Evolutionary conservation across 2,797 vertebrate species (phyloP), one percentile per base, ranked within the genome.

Genomic region (Streptopelia turtur): DNA sequence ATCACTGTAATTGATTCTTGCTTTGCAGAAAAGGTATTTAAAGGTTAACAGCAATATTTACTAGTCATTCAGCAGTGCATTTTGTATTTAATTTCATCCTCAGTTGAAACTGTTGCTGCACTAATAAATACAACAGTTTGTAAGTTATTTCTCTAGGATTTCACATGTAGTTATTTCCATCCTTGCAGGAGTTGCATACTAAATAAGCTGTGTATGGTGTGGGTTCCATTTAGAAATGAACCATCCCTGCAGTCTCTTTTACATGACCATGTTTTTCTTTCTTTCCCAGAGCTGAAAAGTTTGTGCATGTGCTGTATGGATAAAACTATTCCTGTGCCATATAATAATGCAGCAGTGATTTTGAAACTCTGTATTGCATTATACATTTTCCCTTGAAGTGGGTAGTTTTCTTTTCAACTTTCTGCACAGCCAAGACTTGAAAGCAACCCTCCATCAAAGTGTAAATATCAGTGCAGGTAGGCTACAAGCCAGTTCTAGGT

Each of bases 21-120:
- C 68, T 93, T 93, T 93, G 61, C 63, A 88, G 50, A 87, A 77
- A 30, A 68, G 17, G 16, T 65, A 43, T 89, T 89, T 83, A 83
- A 90, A 92, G 53, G 63, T 33, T 57, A 91, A 53, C 37, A n/a
- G 45, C 65, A 75, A 52, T 82, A 33, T 68, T 75, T 87, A 35
- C 31, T 60, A 57, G 56, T 88, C 10, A 33, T 93, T 94, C 60
- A 47, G 25, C 13, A 25, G 15, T 33, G n/a, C 10, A 10, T 61
- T 83, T 90, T 87, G 21, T 43, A 27, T 85, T 93, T 85, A 1
- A 50, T 84, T 87, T 87, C 39, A 75, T 60, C 28, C 43, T 76
- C 43, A 28, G 5, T 31, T 80, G 55, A 89, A 68, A 72, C 53
- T 68, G 31, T 84, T 83, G 65, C 70, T 91, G 74, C 31, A 47